A percentile compares a stretch with the other conserved stretches of the same genome.
Evolutionary conservation across 2,797 vertebrate species (phyloP).

Genomic region (Calcarius lapponicus): DNA sequence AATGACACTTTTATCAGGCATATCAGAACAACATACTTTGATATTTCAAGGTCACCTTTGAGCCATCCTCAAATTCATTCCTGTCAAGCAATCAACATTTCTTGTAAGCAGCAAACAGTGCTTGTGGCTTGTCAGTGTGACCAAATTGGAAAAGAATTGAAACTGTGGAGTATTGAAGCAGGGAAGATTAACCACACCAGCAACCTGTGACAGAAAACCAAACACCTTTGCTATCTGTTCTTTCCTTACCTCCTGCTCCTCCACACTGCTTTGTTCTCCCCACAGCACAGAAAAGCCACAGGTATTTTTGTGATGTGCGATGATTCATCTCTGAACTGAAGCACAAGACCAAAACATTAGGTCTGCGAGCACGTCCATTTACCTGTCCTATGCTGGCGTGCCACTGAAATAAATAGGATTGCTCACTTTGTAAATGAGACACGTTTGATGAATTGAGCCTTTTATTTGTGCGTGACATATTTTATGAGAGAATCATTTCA

Average conservation of each 20-base stretch:
- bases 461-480: neutral
- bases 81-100: conserved; percentile 18
- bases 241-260: neutral
- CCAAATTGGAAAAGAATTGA: conserved; percentile 1
- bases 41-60: conserved; percentile 29
- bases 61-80: conserved; percentile 34
- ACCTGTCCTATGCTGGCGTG: neutral
- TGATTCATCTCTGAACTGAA: neutral
- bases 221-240: neutral
- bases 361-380: neutral
- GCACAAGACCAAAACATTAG: neutral
- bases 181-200: conserved; percentile 4
- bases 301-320: neutral
- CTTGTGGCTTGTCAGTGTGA: conserved; percentile 14
- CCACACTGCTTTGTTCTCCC: neutral
- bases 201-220: neutral
- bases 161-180: neutral
- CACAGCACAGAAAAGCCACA: neutral
- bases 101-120: conserved; percentile 29
- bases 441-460: neutral
- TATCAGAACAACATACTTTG: conserved; percentile 26
- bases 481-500: neutral
- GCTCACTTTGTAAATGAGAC: neutral
- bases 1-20: conserved; percentile 14
- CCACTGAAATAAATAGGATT: neutral